Percentiles rank a stretch among this genome's conserved stretches.
Conservation (phyloP, 1,140 invertebrate species). For the Phthorimaea operculella region DNA sequence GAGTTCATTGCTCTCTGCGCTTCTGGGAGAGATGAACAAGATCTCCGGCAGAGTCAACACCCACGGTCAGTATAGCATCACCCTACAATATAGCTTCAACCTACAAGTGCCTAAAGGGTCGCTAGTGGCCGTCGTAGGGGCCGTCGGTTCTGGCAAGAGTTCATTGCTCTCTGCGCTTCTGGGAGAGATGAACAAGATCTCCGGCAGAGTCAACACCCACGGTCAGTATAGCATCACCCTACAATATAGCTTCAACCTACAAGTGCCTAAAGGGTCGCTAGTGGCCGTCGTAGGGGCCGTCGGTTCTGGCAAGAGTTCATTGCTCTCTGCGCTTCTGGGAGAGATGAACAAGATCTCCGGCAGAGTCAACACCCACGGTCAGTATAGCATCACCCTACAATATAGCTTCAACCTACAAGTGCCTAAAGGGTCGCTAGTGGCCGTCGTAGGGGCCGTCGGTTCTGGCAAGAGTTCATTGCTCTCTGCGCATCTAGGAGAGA, state of each 20-base stretch:
- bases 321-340: conserved; percentile 86
- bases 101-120: conserved; percentile 73
- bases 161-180: conserved; percentile 87
- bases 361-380: too few species aligned
- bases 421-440: too few species aligned
- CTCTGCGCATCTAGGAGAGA: conserved; percentile 88
- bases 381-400: too few species aligned
- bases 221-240: conserved; percentile 27
- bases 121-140: conserved; percentile 86
- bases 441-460: conserved; percentile 89
- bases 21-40: conserved; percentile 90
- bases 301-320: conserved; percentile 90
- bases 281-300: conserved; percentile 89
- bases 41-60: conserved; percentile 81
- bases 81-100: too few species aligned
- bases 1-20: conserved; percentile 85
- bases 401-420: too few species aligned
- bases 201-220: conserved; percentile 81
- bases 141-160: conserved; percentile 91
- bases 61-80: conserved; percentile 30
- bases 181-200: conserved; percentile 86
- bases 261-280: conserved; percentile 76
- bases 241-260: too few species aligned
- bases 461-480: conserved; percentile 91
- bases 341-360: conserved; percentile 86